Evolutionary conservation across 2,888 invertebrate genomes (phyloP), one percentile per base, ranked within the genome.

Genomic region (Scaptomyza cyrtandrae): DNA sequence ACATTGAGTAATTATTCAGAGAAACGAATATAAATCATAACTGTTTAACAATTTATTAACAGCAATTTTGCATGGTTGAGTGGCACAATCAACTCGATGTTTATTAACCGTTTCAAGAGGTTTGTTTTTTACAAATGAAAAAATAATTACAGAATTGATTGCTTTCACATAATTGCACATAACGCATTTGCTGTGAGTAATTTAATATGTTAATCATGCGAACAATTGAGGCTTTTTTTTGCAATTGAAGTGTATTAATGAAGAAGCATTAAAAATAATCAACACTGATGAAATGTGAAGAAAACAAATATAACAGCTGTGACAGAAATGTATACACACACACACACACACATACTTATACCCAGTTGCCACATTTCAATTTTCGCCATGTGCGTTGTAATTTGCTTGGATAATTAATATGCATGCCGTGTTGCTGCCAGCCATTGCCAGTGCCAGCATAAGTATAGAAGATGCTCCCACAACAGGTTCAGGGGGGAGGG

Each of bases 361-460:
- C 45, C 58, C 27, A 55, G 58, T 76, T 41, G 75, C 77, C 75
- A 64, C 78, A 75, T 75, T 75, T 75, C 78, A 75, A 75, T 75
- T 75, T 75, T 83, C 83, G 64, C 58, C 65, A 62, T 74, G 78
- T 66, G 75, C 75, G 72, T 49, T 85, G 71, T 86, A 88, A 88
- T 85, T 86, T 88, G 75, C 72, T 43, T 79, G 84, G 78, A 83
- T 88, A 88, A 88, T 88, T 88, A 88, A 83, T 85, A 86, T 84
- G 84, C 88, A 80, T 52, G 79, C 62, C 76, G 66, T 65, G 79
- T 66, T 48, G 31, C 31, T 41, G 41, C 16, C 41, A 19, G 4
- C n/a, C 37, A 7, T 1, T 0, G 29, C 7, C 37, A 7, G 27
- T 0, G 29, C 7, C 29, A 39, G 16, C 16, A 41, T 16, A 24